phyloP scores from a whole-genome alignment of 2,113 vertebrate species.

The Cynopterus brachyotis region DNA sequence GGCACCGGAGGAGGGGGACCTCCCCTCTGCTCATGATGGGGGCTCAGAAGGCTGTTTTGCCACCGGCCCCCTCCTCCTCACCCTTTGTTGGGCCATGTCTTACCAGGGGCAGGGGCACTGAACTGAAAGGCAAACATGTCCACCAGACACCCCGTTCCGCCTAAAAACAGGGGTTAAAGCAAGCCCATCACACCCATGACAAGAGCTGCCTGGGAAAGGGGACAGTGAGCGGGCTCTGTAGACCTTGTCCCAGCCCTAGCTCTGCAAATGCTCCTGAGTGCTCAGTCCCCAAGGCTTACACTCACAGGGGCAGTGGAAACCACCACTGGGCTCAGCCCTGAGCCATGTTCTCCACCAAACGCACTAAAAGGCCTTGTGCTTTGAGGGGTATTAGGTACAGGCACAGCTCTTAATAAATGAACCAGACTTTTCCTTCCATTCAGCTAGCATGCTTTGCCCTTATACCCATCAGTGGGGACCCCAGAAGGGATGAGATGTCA shows the following conservation, averaged over 20 bases:
- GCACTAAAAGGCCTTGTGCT: background rate
- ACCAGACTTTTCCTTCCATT: background rate
- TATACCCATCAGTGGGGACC: background rate
- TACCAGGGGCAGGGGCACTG: background rate
- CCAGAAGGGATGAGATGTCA: background rate
- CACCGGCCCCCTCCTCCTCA: accelerated
- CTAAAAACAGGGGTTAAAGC: background rate
- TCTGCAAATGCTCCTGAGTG: background rate
- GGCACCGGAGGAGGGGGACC: background rate
- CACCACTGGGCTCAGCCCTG: background rate
- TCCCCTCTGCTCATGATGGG: background rate
- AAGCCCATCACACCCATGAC: accelerated
- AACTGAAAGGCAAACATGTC: background rate
- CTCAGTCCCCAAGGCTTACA: background rate
- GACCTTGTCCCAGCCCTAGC: background rate
- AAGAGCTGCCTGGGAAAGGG: background rate
- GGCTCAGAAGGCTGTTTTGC: background rate
- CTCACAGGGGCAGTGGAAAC: accelerated
- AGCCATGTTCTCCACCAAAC: background rate
- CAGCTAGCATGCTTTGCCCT: background rate
- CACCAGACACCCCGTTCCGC: background rate
- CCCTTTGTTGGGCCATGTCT: background rate
- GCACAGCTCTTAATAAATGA: background rate
- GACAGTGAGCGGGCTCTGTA: accelerated
- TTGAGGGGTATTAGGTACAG: accelerated